Evolutionary conservation across 2,113 vertebrate genomes (phyloP).

Genomic region (Octodon degus): DNA sequence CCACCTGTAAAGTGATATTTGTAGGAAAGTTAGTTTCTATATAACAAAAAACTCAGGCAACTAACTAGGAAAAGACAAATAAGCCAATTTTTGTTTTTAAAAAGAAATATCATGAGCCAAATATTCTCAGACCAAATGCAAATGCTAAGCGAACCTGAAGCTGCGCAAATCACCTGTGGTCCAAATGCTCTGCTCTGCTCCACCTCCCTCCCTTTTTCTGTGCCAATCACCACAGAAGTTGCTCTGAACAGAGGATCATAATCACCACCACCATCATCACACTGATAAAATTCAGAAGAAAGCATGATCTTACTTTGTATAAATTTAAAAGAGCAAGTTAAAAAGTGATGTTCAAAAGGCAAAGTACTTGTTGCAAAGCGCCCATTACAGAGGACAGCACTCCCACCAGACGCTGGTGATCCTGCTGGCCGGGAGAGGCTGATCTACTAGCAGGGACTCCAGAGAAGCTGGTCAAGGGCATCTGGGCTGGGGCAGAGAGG

Average conservation of each 20-base stretch:
- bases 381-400: too few species aligned
- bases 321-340: background rate
- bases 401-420: background rate
- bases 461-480: background rate
- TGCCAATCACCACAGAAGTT: background rate
- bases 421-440: background rate
- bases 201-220: background rate
- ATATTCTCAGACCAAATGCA: background rate
- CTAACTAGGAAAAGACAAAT: constrained; percentile 2
- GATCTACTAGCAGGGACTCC: background rate
- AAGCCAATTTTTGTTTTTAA: background rate
- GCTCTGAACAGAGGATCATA: background rate
- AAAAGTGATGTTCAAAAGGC: background rate
- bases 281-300: background rate
- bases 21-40: constrained; percentile 31
- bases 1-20: constrained; percentile 1
- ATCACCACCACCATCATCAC: background rate
- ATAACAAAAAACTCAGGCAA: background rate
- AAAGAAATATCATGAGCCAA: background rate
- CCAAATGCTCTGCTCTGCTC: too few species aligned
- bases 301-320: background rate
- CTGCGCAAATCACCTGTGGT: accelerated
- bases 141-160: background rate
- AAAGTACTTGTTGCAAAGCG: too few species aligned
- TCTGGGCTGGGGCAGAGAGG: background rate